Percentiles rank a stretch among this genome's conserved stretches.
phyloP scores from a whole-genome alignment of 2,888 invertebrate species.

The Candidula unifasciata region DNA sequence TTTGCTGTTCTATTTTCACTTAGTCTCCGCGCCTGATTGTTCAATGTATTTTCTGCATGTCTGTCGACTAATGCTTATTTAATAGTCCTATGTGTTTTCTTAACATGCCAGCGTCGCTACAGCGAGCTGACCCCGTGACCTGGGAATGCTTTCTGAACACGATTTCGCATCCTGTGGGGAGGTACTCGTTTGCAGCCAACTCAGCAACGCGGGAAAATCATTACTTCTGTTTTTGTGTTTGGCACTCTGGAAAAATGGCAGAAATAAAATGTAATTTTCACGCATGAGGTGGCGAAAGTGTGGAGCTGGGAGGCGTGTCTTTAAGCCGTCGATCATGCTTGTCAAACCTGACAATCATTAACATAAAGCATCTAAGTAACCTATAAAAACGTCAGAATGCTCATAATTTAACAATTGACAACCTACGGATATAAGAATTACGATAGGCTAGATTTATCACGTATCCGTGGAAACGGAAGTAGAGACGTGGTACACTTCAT shows the following conservation, averaged over 20 bases:
- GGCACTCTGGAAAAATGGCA: neutral
- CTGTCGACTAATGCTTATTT: constrained; percentile 21
- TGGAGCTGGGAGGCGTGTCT: too few species aligned
- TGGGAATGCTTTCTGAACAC: neutral
- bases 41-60: neutral
- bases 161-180: neutral
- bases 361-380: too few species aligned
- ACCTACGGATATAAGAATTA: too few species aligned
- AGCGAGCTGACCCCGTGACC: constrained; percentile 14
- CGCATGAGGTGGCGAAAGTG: too few species aligned
- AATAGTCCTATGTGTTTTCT: constrained; percentile 16
- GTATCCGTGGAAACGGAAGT: too few species aligned
- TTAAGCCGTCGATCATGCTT: too few species aligned
- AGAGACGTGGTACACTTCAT: too few species aligned
- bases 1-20: neutral
- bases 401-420: too few species aligned
- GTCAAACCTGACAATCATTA: too few species aligned
- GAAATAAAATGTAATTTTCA: neutral
- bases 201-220: constrained; percentile 5
- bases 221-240: neutral
- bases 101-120: constrained; percentile 5
- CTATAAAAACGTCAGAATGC: too few species aligned
- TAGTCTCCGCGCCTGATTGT: neutral
- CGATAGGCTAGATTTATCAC: too few species aligned
- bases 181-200: neutral